phyloP scores from a whole-genome alignment of 2,888 invertebrate genomes.

The Cheilosia grossa region DNA sequence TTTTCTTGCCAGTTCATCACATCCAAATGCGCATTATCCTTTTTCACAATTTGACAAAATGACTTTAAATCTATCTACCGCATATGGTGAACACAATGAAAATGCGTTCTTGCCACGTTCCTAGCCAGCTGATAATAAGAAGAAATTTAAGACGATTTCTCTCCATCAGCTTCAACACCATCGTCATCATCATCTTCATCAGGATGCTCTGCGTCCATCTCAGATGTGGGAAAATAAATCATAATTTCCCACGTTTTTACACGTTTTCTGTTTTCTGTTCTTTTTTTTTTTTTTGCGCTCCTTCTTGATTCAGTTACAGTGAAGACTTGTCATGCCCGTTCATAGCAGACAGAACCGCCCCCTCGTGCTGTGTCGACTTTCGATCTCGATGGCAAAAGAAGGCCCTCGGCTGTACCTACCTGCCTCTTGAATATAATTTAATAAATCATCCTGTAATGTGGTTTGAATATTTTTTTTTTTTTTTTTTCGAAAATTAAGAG shows the following conservation, averaged over 20 bases:
- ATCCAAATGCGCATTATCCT: constrained; percentile 47
- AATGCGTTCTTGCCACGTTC: constrained; percentile 4
- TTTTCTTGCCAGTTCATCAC: constrained; percentile 8
- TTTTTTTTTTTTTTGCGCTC: constrained; percentile 1
- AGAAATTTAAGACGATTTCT: constrained; percentile 64
- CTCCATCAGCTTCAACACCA: constrained; percentile 55
- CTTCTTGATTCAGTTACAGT: constrained; percentile 20
- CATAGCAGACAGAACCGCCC: constrained; percentile 11
- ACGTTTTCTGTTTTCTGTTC: constrained; percentile 3
- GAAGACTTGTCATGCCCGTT: constrained; percentile 24
- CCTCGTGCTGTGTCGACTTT: constrained; percentile 29
- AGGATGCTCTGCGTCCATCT: constrained; percentile 37
- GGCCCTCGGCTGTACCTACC: constrained; percentile 18
- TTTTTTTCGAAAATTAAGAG: constrained; percentile 51
- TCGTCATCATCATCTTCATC: constrained; percentile 16
- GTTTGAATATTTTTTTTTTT: constrained; percentile 68
- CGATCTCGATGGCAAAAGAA: constrained; percentile 11
- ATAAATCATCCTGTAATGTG: constrained; percentile 73
- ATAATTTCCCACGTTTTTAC: constrained; percentile 51
- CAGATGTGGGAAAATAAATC: constrained; percentile 62
- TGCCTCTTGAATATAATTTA: constrained; percentile 66
- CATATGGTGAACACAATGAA: constrained; percentile 31
- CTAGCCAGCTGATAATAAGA: constrained; percentile 62
- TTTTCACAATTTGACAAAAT: constrained; percentile 66
- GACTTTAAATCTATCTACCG: constrained; percentile 2